Conservation (phyloP, 2,888 invertebrate species). For the Augochlorella aurata region DNA sequence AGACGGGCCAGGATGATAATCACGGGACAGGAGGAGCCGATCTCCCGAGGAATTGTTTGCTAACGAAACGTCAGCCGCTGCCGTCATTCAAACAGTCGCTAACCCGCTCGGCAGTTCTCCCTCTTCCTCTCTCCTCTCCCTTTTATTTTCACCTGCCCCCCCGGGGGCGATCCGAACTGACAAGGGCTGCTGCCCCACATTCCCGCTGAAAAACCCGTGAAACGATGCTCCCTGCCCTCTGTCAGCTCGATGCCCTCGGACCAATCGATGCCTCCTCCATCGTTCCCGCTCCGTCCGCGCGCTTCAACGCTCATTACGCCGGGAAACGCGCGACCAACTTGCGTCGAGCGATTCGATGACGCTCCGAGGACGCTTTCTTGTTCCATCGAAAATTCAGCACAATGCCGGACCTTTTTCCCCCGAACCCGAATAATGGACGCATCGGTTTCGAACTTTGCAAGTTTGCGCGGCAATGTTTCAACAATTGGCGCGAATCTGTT, state of each 20-base stretch:
- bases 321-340: neutral
- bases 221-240: conserved; percentile 6
- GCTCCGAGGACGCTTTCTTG: neutral
- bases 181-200: conserved; percentile 45
- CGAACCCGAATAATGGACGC: neutral
- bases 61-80: conserved; percentile 33
- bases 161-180: conserved; percentile 37
- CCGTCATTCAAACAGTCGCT: conserved; percentile 32
- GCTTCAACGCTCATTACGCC: conserved; percentile 7
- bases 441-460: neutral
- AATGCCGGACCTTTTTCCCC: neutral
- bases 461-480: neutral
- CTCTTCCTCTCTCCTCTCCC: neutral
- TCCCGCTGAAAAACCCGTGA: conserved; percentile 29
- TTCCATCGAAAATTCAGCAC: neutral
- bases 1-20: conserved; percentile 27
- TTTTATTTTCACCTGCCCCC: conserved; percentile 23
- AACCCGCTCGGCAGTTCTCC: neutral
- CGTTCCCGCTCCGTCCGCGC: neutral
- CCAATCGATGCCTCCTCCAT: conserved; percentile 8
- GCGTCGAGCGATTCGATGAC: neutral
- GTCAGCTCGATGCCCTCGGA: conserved; percentile 2
- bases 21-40: conserved; percentile 27
- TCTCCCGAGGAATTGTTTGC: conserved; percentile 42
- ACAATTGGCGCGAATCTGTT: neutral